Conservation (phyloP, 64 coral and sea anemone genomes). For the Montipora foliosa region DNA sequence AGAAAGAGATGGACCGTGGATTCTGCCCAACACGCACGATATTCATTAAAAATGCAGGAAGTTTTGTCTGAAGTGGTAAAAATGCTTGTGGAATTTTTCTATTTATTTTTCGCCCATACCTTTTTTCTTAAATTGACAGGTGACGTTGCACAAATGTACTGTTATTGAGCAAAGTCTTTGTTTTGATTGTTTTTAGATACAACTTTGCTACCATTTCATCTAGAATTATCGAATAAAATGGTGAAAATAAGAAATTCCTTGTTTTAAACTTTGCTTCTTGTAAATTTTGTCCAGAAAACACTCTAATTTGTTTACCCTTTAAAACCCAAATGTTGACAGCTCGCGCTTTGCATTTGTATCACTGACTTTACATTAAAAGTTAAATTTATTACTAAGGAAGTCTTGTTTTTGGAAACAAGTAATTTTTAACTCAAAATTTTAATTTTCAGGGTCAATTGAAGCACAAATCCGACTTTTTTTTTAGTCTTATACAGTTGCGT, state of each 20-base stretch:
- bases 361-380: no score
- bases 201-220: no score
- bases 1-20: no score
- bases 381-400: slow-evolving; percentile 35
- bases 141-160: not conserved
- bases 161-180: not conserved
- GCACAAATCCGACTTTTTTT: not conserved
- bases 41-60: not conserved
- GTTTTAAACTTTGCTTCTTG: not conserved
- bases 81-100: not conserved
- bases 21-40: not conserved
- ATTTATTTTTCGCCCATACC: not conserved
- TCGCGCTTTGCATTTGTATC: not conserved
- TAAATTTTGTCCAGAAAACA: not conserved
- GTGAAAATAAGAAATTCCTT: not conserved
- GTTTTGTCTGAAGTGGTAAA: not conserved
- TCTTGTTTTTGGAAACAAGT: slow-evolving; percentile 18
- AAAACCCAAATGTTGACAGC: not conserved
- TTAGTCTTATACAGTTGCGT: no score
- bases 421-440: not conserved
- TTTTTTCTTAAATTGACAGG: not conserved
- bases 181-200: no score
- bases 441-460: not conserved
- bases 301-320: no score
- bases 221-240: no score